Evolutionary conservation across 1,140 invertebrate species (phyloP).

Genomic region (Drosophila grimshawi): DNA sequence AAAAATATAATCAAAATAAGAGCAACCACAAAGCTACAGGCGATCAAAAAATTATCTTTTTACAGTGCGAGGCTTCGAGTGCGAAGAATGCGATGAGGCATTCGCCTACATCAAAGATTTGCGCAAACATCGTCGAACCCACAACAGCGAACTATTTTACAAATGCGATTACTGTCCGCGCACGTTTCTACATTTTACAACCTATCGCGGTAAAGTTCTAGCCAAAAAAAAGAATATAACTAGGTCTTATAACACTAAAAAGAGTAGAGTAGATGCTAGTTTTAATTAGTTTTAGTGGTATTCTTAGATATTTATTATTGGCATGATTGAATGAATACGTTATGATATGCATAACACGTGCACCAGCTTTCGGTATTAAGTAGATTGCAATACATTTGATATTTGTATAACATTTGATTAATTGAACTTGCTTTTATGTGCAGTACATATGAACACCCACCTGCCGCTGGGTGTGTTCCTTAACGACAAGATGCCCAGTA

Average conservation of each 20-base stretch:
- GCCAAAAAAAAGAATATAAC: background rate
- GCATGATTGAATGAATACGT: conserved; percentile 18
- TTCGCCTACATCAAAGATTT: conserved; percentile 86
- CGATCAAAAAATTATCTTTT: conserved; percentile 55
- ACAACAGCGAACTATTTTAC: conserved; percentile 86
- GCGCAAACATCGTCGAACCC: conserved; percentile 86
- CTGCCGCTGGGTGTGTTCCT: conserved; percentile 64
- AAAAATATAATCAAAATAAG: conserved; percentile 7
- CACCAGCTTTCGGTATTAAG: conserved; percentile 36
- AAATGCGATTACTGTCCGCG: conserved; percentile 86
- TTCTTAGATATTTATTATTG: background rate
- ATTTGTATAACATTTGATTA: background rate
- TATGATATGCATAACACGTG: conserved; percentile 39
- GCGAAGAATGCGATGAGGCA: conserved; percentile 86
- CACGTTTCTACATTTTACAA: conserved; percentile 86
- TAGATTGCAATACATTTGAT: conserved; percentile 4
- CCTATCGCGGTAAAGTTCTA: conserved; percentile 76
- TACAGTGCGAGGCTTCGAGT: conserved; percentile 82
- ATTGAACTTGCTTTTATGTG: conserved; percentile 11
- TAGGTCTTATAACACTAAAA: background rate
- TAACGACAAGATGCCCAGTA: conserved; percentile 40
- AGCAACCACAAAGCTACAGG: conserved; percentile 38
- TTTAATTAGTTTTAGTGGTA: conserved; percentile 1
- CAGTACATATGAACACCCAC: conserved; percentile 72
- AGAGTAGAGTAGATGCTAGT: conserved; percentile 9